A percentile compares a stretch with the other conserved stretches of the same genome.
Evolutionary conservation across 2,888 invertebrate species (phyloP).

Genomic region (Podabrus alpinus): DNA sequence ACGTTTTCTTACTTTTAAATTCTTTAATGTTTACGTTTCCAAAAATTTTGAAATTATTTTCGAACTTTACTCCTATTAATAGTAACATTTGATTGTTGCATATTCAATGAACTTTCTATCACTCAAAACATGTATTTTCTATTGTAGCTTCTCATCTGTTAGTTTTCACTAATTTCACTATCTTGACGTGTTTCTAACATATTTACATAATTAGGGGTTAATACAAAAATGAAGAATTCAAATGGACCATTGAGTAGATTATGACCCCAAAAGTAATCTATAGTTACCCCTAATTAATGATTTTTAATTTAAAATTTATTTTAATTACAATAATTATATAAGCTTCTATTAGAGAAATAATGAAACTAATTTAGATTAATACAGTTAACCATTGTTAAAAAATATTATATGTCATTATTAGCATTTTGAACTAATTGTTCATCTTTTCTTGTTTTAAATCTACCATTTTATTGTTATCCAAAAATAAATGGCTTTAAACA

Average conservation of each 20-base stretch:
- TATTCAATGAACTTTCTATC: background rate
- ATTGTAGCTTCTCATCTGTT: background rate
- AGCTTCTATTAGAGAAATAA: background rate
- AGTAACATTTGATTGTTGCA: background rate
- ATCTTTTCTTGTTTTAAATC: background rate
- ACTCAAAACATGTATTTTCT: background rate
- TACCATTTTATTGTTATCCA: background rate
- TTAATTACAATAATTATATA: background rate
- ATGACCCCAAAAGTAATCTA: background rate
- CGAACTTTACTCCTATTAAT: background rate
- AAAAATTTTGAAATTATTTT: background rate
- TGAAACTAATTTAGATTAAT: background rate
- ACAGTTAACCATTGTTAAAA: background rate
- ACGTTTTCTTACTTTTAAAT: too few species aligned
- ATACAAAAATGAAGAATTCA: too few species aligned
- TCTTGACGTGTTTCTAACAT: background rate
- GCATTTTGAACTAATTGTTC: background rate
- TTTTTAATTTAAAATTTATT: background rate
- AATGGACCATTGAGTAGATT: too few species aligned
- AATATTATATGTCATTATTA: background rate
- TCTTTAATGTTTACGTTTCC: background rate
- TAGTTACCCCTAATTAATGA: background rate
- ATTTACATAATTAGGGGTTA: too few species aligned
- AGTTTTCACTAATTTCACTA: background rate
- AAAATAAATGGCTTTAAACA: background rate